These are phyloP conservation scores for Thunnus maccoyii DNA, from an alignment of 2,113 vertebrate genomes.

Conservation along the genomic window DNA sequence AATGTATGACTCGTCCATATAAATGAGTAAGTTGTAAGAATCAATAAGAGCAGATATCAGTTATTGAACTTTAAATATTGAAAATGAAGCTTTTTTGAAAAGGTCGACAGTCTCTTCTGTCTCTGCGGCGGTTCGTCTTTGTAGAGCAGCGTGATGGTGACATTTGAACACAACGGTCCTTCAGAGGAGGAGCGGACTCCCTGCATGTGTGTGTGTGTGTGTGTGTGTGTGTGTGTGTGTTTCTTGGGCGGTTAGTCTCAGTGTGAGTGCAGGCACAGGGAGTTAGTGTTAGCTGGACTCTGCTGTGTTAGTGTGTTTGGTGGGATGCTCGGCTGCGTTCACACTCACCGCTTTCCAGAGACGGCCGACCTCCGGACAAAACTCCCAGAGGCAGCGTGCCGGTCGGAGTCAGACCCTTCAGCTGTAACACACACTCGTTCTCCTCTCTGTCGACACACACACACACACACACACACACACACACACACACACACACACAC, in stretches of 20 bases:
- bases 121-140: neutral
- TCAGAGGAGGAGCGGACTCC: neutral
- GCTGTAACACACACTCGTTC: conserved; percentile 96
- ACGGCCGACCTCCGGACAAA: conserved; percentile 93
- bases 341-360: conserved; percentile 92
- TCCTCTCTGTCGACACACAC: conserved; percentile 89
- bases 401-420: conserved; percentile 97
- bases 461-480: too few species aligned
- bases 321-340: conserved; percentile 23
- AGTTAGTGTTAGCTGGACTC: conserved; percentile 59
- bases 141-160: conserved; percentile 33
- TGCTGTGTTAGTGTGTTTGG: conserved; percentile 37
- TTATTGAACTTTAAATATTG: too few species aligned
- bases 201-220: conserved; percentile 15
- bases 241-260: conserved; percentile 47
- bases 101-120: too few species aligned
- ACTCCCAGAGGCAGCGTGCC: conserved; percentile 96
- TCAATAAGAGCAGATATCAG: too few species aligned
- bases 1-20: too few species aligned
- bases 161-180: neutral
- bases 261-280: conserved; percentile 63
- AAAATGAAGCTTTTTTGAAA: too few species aligned
- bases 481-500: too few species aligned
- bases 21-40: too few species aligned
- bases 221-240: conserved; percentile 12